phyloP scores from a whole-genome alignment of 2,113 vertebrate genomes.

The Isurus oxyrinchus region DNA sequence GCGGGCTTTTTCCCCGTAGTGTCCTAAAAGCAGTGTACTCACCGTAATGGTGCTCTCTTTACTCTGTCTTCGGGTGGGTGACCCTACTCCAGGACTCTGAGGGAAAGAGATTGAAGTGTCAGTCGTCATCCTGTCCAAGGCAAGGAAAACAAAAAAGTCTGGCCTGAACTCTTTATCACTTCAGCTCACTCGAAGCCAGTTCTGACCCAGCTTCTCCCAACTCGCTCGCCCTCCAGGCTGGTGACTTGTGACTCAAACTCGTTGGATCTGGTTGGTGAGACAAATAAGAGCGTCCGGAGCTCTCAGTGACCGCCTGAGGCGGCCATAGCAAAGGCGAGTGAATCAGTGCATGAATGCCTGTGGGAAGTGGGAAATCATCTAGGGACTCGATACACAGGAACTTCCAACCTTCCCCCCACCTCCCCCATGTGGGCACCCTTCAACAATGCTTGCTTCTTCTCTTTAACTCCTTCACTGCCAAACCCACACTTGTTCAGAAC shows the following conservation, averaged over 20 bases:
- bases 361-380: conserved; percentile 42
- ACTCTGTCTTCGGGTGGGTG: conserved; percentile 67
- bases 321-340: conserved; percentile 41
- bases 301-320: conserved; percentile 36
- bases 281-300: conserved; percentile 32
- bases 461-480: background rate
- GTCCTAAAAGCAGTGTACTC: conserved; percentile 49
- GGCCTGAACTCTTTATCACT: conserved; percentile 38
- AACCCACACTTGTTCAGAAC: background rate
- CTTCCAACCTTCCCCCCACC: conserved; percentile 42
- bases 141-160: background rate
- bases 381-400: conserved; percentile 41
- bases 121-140: background rate
- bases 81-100: conserved; percentile 73
- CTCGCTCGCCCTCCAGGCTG: background rate
- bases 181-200: background rate
- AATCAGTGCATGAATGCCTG: conserved; percentile 39
- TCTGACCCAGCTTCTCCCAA: conserved; percentile 26
- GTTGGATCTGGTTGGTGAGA: background rate
- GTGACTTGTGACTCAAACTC: conserved; percentile 2
- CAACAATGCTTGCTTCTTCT: background rate
- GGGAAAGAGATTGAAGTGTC: conserved; percentile 60
- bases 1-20: background rate
- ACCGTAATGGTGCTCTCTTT: conserved; percentile 75
- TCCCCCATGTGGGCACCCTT: conserved; percentile 46